Conservation (phyloP, 2,797 vertebrate genomes). For the Catharus ustulatus region DNA sequence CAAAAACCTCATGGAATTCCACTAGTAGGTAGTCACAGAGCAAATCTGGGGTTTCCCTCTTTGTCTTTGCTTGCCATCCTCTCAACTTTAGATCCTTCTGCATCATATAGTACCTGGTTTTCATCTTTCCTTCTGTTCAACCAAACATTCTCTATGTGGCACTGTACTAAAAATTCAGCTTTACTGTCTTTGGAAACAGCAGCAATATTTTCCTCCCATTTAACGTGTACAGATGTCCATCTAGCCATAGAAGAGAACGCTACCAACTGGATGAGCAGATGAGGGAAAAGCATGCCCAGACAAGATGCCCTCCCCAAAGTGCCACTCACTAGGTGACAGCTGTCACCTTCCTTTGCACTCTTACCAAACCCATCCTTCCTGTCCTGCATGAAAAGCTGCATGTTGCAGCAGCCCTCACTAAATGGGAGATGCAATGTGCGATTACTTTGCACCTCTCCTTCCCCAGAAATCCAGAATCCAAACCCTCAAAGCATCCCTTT, state of each 20-base stretch:
- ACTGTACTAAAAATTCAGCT: not conserved
- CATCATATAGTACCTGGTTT: not conserved
- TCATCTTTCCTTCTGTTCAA: not conserved
- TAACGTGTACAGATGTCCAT: not conserved
- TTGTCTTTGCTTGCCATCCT: not conserved
- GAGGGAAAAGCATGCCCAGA: not conserved
- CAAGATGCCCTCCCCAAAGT: not conserved
- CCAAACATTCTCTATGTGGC: not conserved
- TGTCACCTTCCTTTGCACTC: not conserved
- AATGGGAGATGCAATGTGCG: not conserved
- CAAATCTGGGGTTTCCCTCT: not conserved
- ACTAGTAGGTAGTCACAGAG: not conserved
- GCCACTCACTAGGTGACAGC: not conserved
- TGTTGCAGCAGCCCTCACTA: not conserved
- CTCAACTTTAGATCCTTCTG: fast-evolving
- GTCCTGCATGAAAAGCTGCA: not conserved
- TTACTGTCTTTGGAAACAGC: not conserved
- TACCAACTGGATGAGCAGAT: not conserved
- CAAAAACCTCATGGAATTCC: not conserved
- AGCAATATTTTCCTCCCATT: not conserved
- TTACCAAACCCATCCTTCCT: not conserved
- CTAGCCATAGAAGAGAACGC: not conserved
- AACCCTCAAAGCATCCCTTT: not conserved
- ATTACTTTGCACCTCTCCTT: not conserved
- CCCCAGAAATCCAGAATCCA: not conserved